Evolutionary conservation across 2,797 vertebrate species (phyloP).

Genomic region (Pantherophis alleghaniensis): DNA sequence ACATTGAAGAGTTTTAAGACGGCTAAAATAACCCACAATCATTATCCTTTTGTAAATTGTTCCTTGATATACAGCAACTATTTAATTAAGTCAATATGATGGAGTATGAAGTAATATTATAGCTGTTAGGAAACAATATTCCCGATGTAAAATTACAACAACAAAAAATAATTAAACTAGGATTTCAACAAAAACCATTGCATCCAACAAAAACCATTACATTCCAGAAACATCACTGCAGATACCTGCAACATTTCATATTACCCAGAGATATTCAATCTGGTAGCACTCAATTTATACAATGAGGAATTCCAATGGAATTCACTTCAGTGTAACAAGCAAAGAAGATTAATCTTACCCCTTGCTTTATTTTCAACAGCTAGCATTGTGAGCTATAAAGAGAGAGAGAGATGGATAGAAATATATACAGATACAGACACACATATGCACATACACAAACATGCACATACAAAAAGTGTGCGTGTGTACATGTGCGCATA

Average conservation of each 20-base stretch:
- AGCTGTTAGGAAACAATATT: not conserved
- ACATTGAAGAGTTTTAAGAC: not conserved
- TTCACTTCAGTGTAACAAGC: not conserved
- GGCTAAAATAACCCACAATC: not conserved
- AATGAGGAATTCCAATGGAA: not conserved
- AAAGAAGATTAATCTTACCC: not conserved
- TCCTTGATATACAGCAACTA: not conserved
- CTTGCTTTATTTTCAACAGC: not conserved
- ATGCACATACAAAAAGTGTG: not conserved
- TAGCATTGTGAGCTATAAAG: not conserved
- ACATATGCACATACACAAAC: not conserved
- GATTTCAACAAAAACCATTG: not conserved
- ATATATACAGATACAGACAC: not conserved
- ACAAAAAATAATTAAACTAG: not conserved
- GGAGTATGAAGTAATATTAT: not conserved
- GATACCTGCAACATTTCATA: not conserved
- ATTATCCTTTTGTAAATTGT: not conserved
- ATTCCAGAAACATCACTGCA: not conserved
- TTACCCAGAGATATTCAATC: not conserved
- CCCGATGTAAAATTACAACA: not conserved
- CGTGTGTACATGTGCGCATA: not conserved
- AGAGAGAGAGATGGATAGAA: not conserved
- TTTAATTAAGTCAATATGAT: not conserved
- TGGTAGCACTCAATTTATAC: not conserved
- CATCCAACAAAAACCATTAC: not conserved